Conservation (phyloP, 2,888 invertebrate species). For the Asteroscopus sphinx region DNA sequence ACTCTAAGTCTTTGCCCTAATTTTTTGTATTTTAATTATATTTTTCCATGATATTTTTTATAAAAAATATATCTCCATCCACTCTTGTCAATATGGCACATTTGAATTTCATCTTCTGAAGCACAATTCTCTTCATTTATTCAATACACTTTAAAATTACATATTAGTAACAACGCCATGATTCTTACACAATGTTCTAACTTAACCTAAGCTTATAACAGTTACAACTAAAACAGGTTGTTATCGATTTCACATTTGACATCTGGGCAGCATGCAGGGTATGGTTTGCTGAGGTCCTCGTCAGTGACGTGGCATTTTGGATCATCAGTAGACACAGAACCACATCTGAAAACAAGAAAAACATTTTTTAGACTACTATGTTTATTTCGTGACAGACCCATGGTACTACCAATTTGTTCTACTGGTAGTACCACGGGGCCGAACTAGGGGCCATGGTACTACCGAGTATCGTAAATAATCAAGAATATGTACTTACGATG, state of each 20-base stretch:
- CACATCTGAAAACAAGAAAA: slow-evolving; percentile 73
- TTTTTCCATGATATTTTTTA: background rate
- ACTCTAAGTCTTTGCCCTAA: too few species aligned
- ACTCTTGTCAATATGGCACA: slow-evolving; percentile 16
- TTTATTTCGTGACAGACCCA: background rate
- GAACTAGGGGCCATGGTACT: too few species aligned
- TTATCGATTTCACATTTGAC: slow-evolving; percentile 76
- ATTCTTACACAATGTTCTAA: slow-evolving; percentile 49
- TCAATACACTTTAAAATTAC: slow-evolving; percentile 9
- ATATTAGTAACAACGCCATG: slow-evolving; percentile 45
- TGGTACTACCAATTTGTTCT: background rate
- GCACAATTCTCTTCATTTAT: slow-evolving; percentile 7
- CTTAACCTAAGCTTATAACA: slow-evolving; percentile 19
- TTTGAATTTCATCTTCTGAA: slow-evolving; percentile 2
- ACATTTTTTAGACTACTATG: background rate
- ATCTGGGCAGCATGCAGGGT: slow-evolving; percentile 74
- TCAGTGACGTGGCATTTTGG: slow-evolving; percentile 69
- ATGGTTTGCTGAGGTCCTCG: slow-evolving; percentile 66
- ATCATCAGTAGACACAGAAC: slow-evolving; percentile 59
- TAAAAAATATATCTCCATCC: background rate
- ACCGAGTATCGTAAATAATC: too few species aligned
- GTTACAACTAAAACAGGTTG: slow-evolving; percentile 51
- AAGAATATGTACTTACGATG: slow-evolving; percentile 78
- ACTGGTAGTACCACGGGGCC: background rate
- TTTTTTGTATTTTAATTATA: background rate